Evolutionary conservation across 2,113 vertebrate genomes (phyloP), one percentile per base, ranked within the genome.

Genomic region (Cochlearius cochlearius): DNA sequence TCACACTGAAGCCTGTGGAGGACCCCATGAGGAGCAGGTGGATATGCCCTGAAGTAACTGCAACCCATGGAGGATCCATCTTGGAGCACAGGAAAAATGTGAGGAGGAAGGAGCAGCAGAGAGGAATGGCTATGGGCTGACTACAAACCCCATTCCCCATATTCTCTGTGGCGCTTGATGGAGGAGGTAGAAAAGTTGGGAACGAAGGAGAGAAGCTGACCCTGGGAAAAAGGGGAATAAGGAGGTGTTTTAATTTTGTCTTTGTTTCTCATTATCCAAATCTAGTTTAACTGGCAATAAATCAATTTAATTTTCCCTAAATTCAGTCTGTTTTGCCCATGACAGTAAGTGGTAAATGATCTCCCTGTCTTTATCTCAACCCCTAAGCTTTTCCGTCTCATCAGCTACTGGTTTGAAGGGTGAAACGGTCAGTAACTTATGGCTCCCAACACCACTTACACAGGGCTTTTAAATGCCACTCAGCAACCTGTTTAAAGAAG

Each of bases 401-500:
- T 56, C 58, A 79, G 0, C 20, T 64, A 38, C 9, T 11, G 4
- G 2, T 77, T 39, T 63, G 43, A 83, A 76, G 15, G 12, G 10
- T 20, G 14, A 95, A 85, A 73, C 5, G 25, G 5, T 53, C 41
- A n/a, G 6, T 82, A 53, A 53, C 17, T 73, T 79, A 41, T 12
- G 9, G 71, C 58, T 81, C 14, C 47, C 32, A 87, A 43, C 14
- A 50, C 6, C 38, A n/a, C 27, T 77, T 86, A 74, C 3, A 62
- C 7, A n/a, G 27, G 41, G 12, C 12, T 94, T 95, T 93, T 88
- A 92, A 94, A 90, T 58, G 15, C 7, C n/a, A 74, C 58, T 67
- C 30, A 63, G 38, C 22, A 92, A 67, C 12, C 29, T 36, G 5
- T 49, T 83, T 59, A 92, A 93, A 75, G 32, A 76, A 93, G 16